Conservation (phyloP, 1,140 invertebrate genomes). For the Spodoptera litura region DNA sequence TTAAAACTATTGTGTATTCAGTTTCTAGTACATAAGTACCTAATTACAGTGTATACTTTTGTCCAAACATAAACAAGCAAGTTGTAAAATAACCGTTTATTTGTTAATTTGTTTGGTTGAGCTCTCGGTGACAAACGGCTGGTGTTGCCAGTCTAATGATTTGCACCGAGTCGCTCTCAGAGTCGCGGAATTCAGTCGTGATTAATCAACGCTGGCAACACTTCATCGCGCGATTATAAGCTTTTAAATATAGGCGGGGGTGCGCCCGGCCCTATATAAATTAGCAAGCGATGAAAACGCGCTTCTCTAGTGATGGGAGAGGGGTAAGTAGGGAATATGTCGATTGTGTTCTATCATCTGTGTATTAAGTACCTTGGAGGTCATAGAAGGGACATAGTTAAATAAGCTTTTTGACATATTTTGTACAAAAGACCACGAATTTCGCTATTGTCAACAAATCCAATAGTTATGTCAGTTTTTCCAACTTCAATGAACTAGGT, state of each 20-base stretch:
- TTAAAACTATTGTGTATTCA: too few species aligned
- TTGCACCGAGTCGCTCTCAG: conserved; percentile 46
- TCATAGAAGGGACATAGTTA: too few species aligned
- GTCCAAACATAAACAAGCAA: conserved; percentile 15
- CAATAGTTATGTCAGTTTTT: too few species aligned
- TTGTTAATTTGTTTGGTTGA: conserved; percentile 46
- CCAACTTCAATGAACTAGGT: too few species aligned
- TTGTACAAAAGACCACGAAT: too few species aligned
- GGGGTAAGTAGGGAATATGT: conserved; percentile 22
- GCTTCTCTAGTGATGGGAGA: conserved; percentile 58
- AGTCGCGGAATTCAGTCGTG: conserved; percentile 60
- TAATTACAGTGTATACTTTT: too few species aligned
- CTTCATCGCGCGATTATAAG: conserved; percentile 83
- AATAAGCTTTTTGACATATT: too few species aligned
- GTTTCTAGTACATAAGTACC: too few species aligned
- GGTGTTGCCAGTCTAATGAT: conserved; percentile 55
- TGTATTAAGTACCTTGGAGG: too few species aligned
- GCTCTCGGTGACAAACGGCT: conserved; percentile 42
- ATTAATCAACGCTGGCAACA: conserved; percentile 77
- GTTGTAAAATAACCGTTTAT: conserved; percentile 42
- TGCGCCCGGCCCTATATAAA: conserved; percentile 75
- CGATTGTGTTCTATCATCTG: conserved; percentile 27
- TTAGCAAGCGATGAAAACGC: conserved; percentile 77
- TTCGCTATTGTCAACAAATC: too few species aligned
- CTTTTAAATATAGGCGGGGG: conserved; percentile 76